A percentile compares a stretch with the other conserved stretches of the same genome.
Conservation (phyloP, 2,888 invertebrate genomes). For the Melikaiella ostensackeni region DNA sequence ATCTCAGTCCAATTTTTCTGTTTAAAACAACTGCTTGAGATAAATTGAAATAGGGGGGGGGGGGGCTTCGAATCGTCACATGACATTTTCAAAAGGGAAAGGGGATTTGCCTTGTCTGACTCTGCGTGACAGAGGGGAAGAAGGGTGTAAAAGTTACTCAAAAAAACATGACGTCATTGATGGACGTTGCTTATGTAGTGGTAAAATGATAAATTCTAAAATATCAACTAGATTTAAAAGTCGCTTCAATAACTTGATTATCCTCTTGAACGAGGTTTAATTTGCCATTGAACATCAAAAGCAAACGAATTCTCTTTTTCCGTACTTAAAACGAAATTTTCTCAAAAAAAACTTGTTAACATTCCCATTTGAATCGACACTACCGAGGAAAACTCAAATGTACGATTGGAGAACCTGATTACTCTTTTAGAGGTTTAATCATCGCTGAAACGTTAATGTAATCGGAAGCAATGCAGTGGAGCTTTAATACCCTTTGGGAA, state of each 20-base stretch:
- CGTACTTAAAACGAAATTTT: not conserved
- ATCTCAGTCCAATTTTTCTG: too few species aligned
- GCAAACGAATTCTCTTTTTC: not conserved
- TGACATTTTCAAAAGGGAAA: too few species aligned
- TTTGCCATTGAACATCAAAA: not conserved
- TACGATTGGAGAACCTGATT: conserved; percentile 25
- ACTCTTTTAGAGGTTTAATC: conserved; percentile 22
- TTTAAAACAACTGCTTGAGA: too few species aligned
- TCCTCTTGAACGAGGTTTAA: not conserved
- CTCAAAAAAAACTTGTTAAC: conserved; percentile 16
- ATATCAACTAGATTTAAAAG: not conserved
- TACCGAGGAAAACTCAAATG: not conserved
- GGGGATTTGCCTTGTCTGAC: too few species aligned
- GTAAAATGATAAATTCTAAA: not conserved
- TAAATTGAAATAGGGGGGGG: too few species aligned
- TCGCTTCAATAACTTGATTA: not conserved
- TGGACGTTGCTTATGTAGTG: too few species aligned
- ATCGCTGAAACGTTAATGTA: conserved; percentile 28
- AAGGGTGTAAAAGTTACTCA: too few species aligned
- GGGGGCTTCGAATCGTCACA: too few species aligned
- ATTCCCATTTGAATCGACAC: conserved; percentile 25
- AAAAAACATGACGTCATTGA: too few species aligned
- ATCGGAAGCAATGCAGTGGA: conserved; percentile 30
- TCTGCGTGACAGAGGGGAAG: too few species aligned
- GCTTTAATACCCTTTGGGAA: conserved; percentile 36